Percentiles rank a stretch among this genome's conserved stretches.
These are phyloP conservation scores for Lasius fuliginosus DNA, from an alignment of 2,888 invertebrate species.

Conservation along the genomic window DNA sequence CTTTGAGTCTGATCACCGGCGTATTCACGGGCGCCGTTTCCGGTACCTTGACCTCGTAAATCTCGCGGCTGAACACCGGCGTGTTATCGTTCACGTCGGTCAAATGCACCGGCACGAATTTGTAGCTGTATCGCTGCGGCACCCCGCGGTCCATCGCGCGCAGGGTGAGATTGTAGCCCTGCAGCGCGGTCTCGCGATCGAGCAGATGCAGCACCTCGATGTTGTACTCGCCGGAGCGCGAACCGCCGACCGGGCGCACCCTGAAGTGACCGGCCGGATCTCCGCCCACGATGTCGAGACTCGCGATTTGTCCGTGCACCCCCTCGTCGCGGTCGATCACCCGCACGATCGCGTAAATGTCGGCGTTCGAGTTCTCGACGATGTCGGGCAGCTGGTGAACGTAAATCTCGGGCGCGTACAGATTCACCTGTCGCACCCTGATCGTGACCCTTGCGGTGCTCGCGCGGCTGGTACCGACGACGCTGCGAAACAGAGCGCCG, in stretches of 20 bases:
- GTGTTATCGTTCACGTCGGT: slow-evolving; percentile 94
- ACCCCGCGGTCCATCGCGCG: slow-evolving; percentile 94
- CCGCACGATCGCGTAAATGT: slow-evolving; percentile 95
- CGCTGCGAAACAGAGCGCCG: slow-evolving; percentile 89
- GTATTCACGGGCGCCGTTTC: slow-evolving; percentile 96
- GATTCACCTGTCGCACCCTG: slow-evolving; percentile 93
- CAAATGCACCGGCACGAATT: slow-evolving; percentile 93
- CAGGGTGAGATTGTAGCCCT: slow-evolving; percentile 95
- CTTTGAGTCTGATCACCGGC: slow-evolving; percentile 95
- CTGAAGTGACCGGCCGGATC: slow-evolving; percentile 96
- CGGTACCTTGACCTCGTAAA: slow-evolving; percentile 95
- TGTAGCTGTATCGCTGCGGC: slow-evolving; percentile 92
- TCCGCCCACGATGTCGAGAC: slow-evolving; percentile 94
- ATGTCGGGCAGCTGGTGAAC: slow-evolving; percentile 93
- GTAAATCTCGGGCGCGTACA: slow-evolving; percentile 94
- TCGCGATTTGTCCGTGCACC: slow-evolving; percentile 93
- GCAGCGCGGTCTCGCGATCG: slow-evolving; percentile 92
- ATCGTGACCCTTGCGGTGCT: slow-evolving; percentile 93
- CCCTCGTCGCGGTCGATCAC: slow-evolving; percentile 95
- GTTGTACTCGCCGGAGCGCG: slow-evolving; percentile 90
- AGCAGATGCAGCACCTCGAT: slow-evolving; percentile 93
- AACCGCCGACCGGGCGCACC: slow-evolving; percentile 88
- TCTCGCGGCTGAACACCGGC: slow-evolving; percentile 94
- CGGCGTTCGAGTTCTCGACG: slow-evolving; percentile 93
- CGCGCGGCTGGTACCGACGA: slow-evolving; percentile 88